Base-by-base conservation (phyloP, 2,113 vertebrate genomes). In the Arizona elegans region DNA sequence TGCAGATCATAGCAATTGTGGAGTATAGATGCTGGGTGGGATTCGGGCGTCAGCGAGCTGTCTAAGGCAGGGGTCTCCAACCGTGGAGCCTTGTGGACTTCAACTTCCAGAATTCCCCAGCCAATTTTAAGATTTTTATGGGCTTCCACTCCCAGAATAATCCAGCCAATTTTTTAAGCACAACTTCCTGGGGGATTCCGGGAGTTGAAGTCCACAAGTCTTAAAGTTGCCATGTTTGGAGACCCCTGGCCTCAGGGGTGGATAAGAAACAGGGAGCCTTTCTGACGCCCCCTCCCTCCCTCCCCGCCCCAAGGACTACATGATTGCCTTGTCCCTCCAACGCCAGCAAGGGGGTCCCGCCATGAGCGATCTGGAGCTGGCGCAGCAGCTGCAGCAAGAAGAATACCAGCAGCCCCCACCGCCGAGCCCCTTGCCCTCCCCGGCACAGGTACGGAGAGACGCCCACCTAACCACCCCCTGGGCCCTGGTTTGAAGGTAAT, bases 291-390 rank as follows among this genome's bases (percentile, higher is more conserved):
- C 15, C 17, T 29, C 29, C 29, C 15, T 81, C 38, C 43, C 2
- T 0, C 9, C 0, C 10, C 3, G 1, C 87, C n/a, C 43, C 5
- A 55, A 99, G 99, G 99, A 99, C 96, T 99, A 98, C 95, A 95
- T 99, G 97, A 98, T 99, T 0, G 99, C 99, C 0, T 96, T 99
- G 95, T 99, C 98, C 0, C 97, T 99, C 94, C 99, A 99, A 96
- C 98, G 97, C 93, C 94, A 98, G 95, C 98, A 97, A 24, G 97
- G 96, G 53, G 93, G 96, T 0, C 93, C 97, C 0, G 96, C 97
- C 5, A 96, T 99, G 9, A 99, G 98, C 0, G 99, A 99, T 96
- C 96, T 99, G 95, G 99, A 99, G 95, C 95, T 99, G n/a, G 99
- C 99, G 0, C 97, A 96, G 43, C 98, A 98, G 92, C 98, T 99